Conservation (phyloP, 2,113 vertebrate genomes). For the Phoenicopterus ruber region DNA sequence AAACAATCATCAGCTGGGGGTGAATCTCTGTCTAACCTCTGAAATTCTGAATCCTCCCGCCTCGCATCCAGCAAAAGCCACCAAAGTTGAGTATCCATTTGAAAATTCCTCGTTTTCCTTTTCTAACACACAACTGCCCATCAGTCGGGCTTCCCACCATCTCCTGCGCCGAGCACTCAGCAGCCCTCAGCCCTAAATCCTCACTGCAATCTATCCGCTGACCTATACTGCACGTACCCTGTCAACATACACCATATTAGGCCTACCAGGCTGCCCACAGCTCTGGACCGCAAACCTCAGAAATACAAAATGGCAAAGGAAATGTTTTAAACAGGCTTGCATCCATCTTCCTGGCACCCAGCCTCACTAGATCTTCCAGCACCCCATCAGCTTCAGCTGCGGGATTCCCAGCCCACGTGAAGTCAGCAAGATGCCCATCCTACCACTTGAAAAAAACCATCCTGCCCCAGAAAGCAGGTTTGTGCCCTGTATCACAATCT, state of each 20-base stretch:
- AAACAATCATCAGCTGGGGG: background rate
- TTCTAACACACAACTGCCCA: background rate
- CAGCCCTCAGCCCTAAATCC: background rate
- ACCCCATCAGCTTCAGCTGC: background rate
- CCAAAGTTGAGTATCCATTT: background rate
- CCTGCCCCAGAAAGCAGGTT: background rate
- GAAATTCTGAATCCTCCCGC: background rate
- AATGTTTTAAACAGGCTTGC: background rate
- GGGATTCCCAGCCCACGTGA: rapidly evolving
- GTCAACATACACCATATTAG: rapidly evolving
- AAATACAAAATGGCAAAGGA: background rate
- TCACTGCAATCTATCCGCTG: rapidly evolving
- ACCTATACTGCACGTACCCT: too few relatives aligned
- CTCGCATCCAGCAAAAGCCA: background rate
- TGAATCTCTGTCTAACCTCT: background rate
- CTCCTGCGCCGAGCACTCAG: background rate
- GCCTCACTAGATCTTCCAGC: background rate
- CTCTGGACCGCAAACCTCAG: background rate
- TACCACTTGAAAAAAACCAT: background rate
- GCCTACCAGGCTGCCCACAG: background rate
- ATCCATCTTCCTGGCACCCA: background rate
- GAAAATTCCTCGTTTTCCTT: background rate
- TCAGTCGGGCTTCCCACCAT: background rate
- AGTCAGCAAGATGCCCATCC: background rate
- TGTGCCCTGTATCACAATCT: background rate